Evolutionary conservation across 1,140 invertebrate genomes (phyloP).

Genomic region (Bicyclus anynana): DNA sequence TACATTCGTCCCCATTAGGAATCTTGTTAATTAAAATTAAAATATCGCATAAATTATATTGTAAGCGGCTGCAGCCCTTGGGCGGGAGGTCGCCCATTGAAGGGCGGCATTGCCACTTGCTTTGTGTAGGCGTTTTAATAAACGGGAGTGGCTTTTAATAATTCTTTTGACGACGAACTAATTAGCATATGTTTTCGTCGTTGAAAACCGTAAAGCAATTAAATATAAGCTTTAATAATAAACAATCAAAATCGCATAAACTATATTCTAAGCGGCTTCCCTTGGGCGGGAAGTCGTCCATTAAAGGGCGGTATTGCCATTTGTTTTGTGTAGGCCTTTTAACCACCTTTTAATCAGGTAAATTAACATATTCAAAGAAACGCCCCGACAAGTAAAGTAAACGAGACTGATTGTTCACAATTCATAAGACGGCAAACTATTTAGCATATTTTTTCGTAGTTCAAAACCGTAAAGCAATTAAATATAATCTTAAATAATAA

Average conservation of each 20-base stretch:
- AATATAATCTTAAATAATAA: no score
- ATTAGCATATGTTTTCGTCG: no score
- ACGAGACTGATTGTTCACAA: not conserved
- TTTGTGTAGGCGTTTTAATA: constrained; percentile 6
- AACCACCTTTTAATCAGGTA: no score
- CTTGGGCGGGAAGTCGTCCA: constrained; percentile 18
- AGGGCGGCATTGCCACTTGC: not conserved
- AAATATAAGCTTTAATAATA: no score
- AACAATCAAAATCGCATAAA: constrained; percentile 52
- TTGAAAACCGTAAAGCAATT: not conserved
- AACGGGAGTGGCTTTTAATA: not conserved
- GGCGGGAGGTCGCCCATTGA: constrained; percentile 18
- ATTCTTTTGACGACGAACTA: no score
- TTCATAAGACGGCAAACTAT: no score
- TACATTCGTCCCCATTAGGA: constrained; percentile 17
- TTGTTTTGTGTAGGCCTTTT: not conserved
- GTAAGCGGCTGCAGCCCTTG: constrained; percentile 30
- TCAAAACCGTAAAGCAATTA: not conserved
- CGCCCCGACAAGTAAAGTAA: no score
- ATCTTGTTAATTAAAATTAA: constrained; percentile 53
- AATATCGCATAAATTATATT: constrained; percentile 48
- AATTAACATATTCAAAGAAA: no score
- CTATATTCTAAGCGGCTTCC: constrained; percentile 38
- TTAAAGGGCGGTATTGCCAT: constrained; percentile 3
- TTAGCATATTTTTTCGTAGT: no score